Evolutionary conservation across 2,888 invertebrate genomes (phyloP).

Genomic region (Acleris emargana): DNA sequence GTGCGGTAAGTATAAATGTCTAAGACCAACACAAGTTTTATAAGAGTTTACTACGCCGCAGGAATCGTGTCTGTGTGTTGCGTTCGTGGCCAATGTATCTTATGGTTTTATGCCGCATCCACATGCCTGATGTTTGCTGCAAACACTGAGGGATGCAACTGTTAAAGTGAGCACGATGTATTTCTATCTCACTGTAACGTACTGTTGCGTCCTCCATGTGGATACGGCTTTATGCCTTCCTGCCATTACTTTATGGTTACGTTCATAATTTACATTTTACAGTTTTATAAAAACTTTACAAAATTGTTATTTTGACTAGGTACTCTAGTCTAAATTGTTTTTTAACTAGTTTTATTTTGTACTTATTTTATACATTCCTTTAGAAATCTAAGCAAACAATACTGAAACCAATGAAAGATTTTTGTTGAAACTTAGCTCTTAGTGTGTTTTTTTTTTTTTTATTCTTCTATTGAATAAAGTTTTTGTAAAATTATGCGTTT

Average conservation of each 20-base stretch:
- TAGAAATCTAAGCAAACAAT: slow-evolving; percentile 6
- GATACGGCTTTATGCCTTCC: too few species aligned
- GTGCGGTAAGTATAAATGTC: neutral
- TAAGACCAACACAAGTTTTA: neutral
- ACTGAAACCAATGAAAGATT: neutral
- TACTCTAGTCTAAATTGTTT: slow-evolving; percentile 20
- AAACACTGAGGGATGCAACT: too few species aligned
- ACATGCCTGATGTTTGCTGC: too few species aligned
- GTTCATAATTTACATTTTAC: slow-evolving; percentile 17
- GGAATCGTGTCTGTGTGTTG: neutral
- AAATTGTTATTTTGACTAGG: neutral
- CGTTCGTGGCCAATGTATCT: neutral
- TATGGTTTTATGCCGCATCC: too few species aligned
- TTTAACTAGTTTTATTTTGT: neutral
- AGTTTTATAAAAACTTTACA: slow-evolving; percentile 16
- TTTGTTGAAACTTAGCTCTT: neutral
- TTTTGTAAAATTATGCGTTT: slow-evolving; percentile 5
- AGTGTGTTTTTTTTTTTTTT: slow-evolving; percentile 6
- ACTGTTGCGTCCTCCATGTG: too few species aligned
- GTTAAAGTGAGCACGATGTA: too few species aligned
- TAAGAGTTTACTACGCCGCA: neutral
- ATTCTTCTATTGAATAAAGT: slow-evolving; percentile 18
- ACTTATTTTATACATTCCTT: slow-evolving; percentile 2
- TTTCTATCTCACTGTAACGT: too few species aligned
- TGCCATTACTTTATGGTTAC: neutral